Evolutionary conservation across 2,797 vertebrate species (phyloP).

Genomic region (Nasua narica): DNA sequence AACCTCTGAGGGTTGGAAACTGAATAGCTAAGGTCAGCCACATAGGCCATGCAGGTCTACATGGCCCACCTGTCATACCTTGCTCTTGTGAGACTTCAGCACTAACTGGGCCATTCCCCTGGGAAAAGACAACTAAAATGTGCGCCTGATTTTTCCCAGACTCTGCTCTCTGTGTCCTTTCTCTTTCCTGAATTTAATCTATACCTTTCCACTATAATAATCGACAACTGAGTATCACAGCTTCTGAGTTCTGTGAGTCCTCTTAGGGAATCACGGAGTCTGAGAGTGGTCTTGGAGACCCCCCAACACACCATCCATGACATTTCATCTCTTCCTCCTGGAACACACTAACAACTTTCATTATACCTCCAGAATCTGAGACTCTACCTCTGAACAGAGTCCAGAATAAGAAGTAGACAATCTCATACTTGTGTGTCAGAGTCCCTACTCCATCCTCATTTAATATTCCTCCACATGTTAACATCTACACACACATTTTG

Average conservation of each 20-base stretch:
- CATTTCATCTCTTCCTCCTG: neutral
- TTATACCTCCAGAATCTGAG: neutral
- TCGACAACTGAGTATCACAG: neutral
- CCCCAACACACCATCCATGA: neutral
- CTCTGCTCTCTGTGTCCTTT: neutral
- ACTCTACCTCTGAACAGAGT: neutral
- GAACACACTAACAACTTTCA: neutral
- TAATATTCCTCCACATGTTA: neutral
- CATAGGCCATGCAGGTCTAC: accelerated
- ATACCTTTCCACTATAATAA: neutral
- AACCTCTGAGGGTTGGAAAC: neutral
- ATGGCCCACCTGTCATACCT: neutral
- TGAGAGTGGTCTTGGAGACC: neutral
- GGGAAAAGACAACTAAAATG: neutral
- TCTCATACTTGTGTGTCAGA: neutral
- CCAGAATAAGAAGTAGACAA: neutral
- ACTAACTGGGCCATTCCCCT: neutral
- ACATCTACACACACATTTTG: neutral
- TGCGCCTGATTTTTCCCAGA: neutral
- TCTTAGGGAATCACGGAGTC: neutral
- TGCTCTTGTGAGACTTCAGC: neutral
- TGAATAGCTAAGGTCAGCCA: neutral
- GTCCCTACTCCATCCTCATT: neutral
- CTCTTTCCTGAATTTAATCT: neutral
- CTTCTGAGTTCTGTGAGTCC: neutral